Evolutionary conservation across 2,113 vertebrate genomes (phyloP).

Genomic region (Channa maculata): DNA sequence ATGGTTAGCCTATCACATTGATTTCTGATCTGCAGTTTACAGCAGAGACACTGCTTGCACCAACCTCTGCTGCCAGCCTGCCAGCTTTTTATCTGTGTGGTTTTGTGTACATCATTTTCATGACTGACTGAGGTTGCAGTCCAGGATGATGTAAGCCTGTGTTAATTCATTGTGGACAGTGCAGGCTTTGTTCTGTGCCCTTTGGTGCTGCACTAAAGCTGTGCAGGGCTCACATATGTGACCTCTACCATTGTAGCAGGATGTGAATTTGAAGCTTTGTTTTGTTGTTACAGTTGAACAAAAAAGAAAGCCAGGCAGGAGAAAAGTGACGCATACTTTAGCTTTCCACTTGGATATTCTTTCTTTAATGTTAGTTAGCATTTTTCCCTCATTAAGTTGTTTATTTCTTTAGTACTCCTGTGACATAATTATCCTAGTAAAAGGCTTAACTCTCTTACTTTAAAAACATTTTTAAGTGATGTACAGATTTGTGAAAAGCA

Average conservation of each 20-base stretch:
- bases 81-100: slow-evolving; percentile 64
- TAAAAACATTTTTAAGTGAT: slow-evolving; percentile 55
- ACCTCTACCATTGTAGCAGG: slow-evolving; percentile 77
- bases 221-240: slow-evolving; percentile 72
- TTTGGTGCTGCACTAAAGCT: slow-evolving; percentile 75
- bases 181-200: slow-evolving; percentile 78
- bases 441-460: slow-evolving; percentile 63
- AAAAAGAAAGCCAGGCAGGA: slow-evolving; percentile 30
- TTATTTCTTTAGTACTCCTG: slow-evolving; percentile 63
- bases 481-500: slow-evolving; percentile 61
- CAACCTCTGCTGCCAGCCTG: slow-evolving; percentile 21
- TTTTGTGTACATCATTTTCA: slow-evolving; percentile 80
- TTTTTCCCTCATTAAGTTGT: slow-evolving; percentile 82
- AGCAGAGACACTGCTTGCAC: slow-evolving; percentile 32
- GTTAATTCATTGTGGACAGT: slow-evolving; percentile 82
- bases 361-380: slow-evolving; percentile 54
- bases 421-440: slow-evolving; percentile 71
- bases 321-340: slow-evolving; percentile 46
- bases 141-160: slow-evolving; percentile 82
- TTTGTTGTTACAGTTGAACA: slow-evolving; percentile 71
- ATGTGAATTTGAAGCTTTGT: slow-evolving; percentile 82
- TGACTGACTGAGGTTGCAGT: slow-evolving; percentile 74
- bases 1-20: slow-evolving; percentile 29
- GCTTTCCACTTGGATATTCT: slow-evolving; percentile 55
- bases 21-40: slow-evolving; percentile 49